A percentile compares a stretch with the other conserved stretches of the same genome.
phyloP scores from a whole-genome alignment of 2,113 vertebrate genomes.

The Perca flavescens region DNA sequence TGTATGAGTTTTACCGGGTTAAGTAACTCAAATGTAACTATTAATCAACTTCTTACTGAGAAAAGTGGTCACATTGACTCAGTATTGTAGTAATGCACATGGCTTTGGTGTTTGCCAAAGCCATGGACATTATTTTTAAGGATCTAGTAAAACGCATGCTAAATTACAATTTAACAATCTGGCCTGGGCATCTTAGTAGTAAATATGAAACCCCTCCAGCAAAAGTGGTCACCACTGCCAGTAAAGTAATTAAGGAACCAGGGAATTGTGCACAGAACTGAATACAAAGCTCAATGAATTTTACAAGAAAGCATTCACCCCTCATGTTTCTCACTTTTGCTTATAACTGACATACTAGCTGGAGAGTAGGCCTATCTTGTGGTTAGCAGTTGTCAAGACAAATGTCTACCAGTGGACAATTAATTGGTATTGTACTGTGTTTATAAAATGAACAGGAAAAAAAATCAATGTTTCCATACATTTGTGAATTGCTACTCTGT shows the following conservation, averaged over 20 bases:
- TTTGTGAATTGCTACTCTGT: background rate
- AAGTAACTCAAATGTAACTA: too few relatives aligned
- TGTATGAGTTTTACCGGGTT: too few relatives aligned
- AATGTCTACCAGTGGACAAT: background rate
- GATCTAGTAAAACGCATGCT: background rate
- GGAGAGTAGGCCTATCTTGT: background rate
- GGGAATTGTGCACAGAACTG: slow-evolving; percentile 1
- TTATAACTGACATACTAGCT: background rate
- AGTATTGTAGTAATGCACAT: background rate
- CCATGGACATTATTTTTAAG: background rate
- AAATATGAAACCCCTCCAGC: background rate
- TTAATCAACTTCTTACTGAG: too few relatives aligned
- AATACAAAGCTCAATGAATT: background rate
- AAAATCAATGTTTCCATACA: slow-evolving; percentile 10
- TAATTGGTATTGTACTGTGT: background rate
- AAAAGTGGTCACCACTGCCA: slow-evolving; percentile 1
- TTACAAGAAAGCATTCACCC: slow-evolving; percentile 14
- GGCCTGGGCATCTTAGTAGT: background rate
- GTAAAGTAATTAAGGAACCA: slow-evolving; percentile 14
- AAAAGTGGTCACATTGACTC: too few relatives aligned
- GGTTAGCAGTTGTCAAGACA: slow-evolving; percentile 14
- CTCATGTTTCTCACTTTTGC: background rate
- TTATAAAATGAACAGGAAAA: slow-evolving; percentile 26
- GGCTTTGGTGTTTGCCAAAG: background rate
- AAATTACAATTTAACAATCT: background rate